These are phyloP conservation scores for Urocyon cinereoargenteus DNA, from an alignment of 2,797 vertebrate genomes.

Conservation along the genomic window DNA sequence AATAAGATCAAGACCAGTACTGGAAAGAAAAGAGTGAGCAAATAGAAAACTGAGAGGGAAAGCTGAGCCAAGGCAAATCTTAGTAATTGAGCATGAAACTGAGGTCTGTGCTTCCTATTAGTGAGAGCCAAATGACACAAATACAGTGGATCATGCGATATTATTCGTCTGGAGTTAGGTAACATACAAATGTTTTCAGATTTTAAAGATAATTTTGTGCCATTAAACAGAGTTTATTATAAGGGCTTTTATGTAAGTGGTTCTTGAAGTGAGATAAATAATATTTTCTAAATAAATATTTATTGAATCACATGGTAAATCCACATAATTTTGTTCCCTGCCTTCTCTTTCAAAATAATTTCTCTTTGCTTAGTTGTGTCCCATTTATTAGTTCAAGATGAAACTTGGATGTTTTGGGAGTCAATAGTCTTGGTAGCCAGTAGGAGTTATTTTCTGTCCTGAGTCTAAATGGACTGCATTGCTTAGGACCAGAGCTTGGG, in stretches of 20 bases:
- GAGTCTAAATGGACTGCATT: neutral
- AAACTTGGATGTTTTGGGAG: neutral
- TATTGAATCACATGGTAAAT: neutral
- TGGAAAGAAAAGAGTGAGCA: neutral
- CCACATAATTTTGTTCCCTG: neutral
- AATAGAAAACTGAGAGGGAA: neutral
- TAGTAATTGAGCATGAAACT: neutral
- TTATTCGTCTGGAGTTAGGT: neutral
- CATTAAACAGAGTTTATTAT: neutral
- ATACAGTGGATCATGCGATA: neutral
- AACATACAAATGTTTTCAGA: neutral
- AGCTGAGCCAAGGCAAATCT: neutral
- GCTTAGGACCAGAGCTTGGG: neutral
- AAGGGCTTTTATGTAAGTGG: neutral
- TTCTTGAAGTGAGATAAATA: neutral
- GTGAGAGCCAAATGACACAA: neutral
- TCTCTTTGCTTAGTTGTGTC: neutral
- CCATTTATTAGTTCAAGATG: neutral
- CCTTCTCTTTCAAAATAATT: neutral
- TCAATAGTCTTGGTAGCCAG: neutral
- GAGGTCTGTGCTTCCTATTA: neutral
- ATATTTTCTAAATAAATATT: slow-evolving; percentile 45
- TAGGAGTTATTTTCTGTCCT: neutral
- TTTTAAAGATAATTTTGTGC: neutral
- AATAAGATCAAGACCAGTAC: neutral